Conservation (phyloP, 2,797 vertebrate genomes). For the Centroberyx gerrardi region DNA sequence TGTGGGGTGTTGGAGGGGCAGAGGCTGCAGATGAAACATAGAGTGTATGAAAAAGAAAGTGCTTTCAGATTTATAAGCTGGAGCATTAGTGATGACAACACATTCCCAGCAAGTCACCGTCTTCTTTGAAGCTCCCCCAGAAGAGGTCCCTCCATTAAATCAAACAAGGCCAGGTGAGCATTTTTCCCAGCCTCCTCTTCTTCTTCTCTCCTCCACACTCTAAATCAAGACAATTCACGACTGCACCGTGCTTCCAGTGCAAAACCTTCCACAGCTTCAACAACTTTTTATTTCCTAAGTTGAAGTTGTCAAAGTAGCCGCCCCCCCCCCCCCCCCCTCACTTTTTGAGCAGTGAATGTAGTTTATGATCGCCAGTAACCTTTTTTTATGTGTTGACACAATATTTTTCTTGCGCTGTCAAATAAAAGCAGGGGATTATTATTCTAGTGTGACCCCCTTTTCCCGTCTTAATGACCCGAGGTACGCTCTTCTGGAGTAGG, state of each 20-base stretch:
- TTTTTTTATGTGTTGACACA: constrained; percentile 80
- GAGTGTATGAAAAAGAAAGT: constrained; percentile 68
- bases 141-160: constrained; percentile 24
- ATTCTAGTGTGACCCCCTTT: constrained; percentile 78
- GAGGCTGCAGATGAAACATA: constrained; percentile 60
- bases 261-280: constrained; percentile 41
- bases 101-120: constrained; percentile 37
- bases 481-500: constrained; percentile 66
- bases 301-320: constrained; percentile 43
- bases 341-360: constrained; percentile 55
- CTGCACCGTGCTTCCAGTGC: constrained; percentile 24
- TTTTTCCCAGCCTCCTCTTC: constrained; percentile 13
- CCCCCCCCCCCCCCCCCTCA: constrained; percentile 28
- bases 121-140: constrained; percentile 60
- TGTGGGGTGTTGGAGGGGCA: constrained; percentile 44
- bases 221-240: constrained; percentile 45
- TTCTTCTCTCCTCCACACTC: constrained; percentile 18
- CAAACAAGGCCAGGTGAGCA: neutral
- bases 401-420: constrained; percentile 84
- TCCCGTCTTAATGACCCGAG: constrained; percentile 80
- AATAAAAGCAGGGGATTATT: constrained; percentile 83
- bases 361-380: constrained; percentile 77
- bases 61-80: constrained; percentile 69
- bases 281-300: constrained; percentile 46
- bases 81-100: constrained; percentile 62